A percentile compares a stretch with the other conserved stretches of the same genome.
Conservation (phyloP, 2,113 vertebrate species). For the Corapipo altera region DNA sequence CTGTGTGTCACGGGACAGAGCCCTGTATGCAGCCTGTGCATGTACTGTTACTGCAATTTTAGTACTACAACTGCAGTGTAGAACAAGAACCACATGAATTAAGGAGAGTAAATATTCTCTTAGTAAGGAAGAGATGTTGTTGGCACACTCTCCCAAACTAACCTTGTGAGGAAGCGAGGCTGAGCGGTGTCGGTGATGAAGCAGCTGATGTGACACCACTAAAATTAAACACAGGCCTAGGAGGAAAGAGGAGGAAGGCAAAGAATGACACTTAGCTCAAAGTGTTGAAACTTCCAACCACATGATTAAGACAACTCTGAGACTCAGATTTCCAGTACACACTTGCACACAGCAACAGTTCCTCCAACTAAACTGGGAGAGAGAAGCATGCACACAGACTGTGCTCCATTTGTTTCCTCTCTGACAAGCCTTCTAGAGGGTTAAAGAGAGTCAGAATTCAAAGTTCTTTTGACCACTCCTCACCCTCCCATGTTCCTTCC, state of each 20-base stretch:
- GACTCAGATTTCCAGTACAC: background rate
- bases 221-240: conserved; percentile 73
- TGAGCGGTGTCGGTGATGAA: background rate
- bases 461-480: background rate
- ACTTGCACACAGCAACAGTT: background rate
- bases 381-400: background rate
- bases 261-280: background rate
- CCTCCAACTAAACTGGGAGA: background rate
- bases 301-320: background rate
- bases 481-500: background rate
- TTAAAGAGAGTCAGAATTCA: background rate
- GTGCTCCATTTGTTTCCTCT: background rate
- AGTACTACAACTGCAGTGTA: background rate
- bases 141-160: background rate
- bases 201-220: conserved; percentile 40
- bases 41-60: background rate
- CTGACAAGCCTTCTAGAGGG: background rate
- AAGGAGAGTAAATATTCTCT: background rate
- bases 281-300: background rate
- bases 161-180: conserved; percentile 61
- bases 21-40: background rate
- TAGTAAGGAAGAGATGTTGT: background rate
- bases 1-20: background rate
- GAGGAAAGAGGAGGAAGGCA: background rate
- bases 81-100: background rate